phyloP scores from a whole-genome alignment of 2,888 invertebrate species.

The Dastarcus helophoroides region DNA sequence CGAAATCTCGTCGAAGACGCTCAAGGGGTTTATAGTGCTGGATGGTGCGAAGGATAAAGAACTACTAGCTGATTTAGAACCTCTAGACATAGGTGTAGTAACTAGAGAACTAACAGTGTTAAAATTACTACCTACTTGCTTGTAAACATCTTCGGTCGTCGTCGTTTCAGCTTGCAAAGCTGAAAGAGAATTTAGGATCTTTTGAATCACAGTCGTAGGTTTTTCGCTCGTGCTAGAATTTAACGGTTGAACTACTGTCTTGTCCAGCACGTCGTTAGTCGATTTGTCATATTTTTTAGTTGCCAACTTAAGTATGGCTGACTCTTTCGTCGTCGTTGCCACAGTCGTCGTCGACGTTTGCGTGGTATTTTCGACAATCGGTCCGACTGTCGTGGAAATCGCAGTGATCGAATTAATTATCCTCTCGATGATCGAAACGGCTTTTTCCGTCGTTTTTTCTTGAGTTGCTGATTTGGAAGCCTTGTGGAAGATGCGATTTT shows the following conservation, averaged over 20 bases:
- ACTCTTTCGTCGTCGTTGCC: constrained; percentile 21
- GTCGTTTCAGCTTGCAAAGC: constrained; percentile 32
- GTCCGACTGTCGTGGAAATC: constrained; percentile 29
- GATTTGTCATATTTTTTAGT: constrained; percentile 26
- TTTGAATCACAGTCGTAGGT: constrained; percentile 36
- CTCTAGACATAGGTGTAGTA: constrained; percentile 26
- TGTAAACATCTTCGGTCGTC: constrained; percentile 18
- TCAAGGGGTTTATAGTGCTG: constrained; percentile 28
- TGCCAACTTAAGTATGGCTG: constrained; percentile 34
- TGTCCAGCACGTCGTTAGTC: constrained; percentile 11
- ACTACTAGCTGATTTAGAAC: constrained; percentile 22
- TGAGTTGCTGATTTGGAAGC: too few species aligned
- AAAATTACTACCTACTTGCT: constrained; percentile 33
- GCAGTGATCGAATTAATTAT: constrained; percentile 36
- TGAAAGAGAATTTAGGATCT: constrained; percentile 34
- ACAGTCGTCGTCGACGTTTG: constrained; percentile 14
- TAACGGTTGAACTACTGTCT: constrained; percentile 11
- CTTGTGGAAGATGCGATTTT: background rate
- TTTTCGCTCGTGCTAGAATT: constrained; percentile 30
- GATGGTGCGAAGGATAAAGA: constrained; percentile 22
- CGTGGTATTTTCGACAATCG: constrained; percentile 13
- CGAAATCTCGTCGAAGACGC: constrained; percentile 28
- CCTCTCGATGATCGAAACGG: constrained; percentile 34
- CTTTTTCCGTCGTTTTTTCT: constrained; percentile 29
- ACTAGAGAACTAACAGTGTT: constrained; percentile 26